Evolutionary conservation across 2,888 invertebrate species (phyloP).

Genomic region (Agrenia bidenticulata): DNA sequence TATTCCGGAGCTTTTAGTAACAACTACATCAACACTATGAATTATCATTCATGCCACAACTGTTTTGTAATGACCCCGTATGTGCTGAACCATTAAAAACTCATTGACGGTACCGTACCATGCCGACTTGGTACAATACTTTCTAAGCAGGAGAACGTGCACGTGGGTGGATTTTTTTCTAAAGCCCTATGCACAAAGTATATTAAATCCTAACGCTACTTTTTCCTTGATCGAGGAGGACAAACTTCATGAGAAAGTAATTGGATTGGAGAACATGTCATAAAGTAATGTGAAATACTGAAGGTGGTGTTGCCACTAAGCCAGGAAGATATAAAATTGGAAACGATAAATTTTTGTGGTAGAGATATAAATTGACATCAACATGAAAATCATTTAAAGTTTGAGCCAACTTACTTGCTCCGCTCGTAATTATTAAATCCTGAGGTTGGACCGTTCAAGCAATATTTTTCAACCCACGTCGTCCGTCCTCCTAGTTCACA

Average conservation of each 20-base stretch:
- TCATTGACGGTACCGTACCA: too few species aligned
- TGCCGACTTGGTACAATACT: too few species aligned
- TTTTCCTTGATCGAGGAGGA: not conserved
- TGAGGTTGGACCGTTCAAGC: constrained; percentile 11
- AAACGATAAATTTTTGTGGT: constrained; percentile 30
- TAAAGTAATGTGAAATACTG: constrained; percentile 26
- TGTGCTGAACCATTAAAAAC: too few species aligned
- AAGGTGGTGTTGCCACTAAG: constrained; percentile 1
- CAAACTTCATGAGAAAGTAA: constrained; percentile 16
- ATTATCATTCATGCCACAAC: too few species aligned
- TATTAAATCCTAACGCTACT: too few species aligned
- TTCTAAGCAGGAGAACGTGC: too few species aligned
- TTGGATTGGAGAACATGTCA: constrained; percentile 30
- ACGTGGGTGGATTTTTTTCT: too few species aligned
- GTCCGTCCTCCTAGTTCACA: constrained; percentile 3
- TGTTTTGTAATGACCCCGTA: too few species aligned
- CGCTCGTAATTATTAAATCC: constrained; percentile 34
- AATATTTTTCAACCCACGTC: constrained; percentile 19
- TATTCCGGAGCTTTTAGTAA: too few species aligned
- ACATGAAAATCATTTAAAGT: constrained; percentile 45
- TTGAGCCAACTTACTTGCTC: constrained; percentile 24
- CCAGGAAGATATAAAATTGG: constrained; percentile 21
- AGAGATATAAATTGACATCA: constrained; percentile 36
- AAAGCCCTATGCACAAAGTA: too few species aligned
- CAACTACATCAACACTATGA: too few species aligned